These are phyloP conservation scores for Nephrotoma flavescens DNA, from an alignment of 2,888 invertebrate genomes.

Conservation along the genomic window DNA sequence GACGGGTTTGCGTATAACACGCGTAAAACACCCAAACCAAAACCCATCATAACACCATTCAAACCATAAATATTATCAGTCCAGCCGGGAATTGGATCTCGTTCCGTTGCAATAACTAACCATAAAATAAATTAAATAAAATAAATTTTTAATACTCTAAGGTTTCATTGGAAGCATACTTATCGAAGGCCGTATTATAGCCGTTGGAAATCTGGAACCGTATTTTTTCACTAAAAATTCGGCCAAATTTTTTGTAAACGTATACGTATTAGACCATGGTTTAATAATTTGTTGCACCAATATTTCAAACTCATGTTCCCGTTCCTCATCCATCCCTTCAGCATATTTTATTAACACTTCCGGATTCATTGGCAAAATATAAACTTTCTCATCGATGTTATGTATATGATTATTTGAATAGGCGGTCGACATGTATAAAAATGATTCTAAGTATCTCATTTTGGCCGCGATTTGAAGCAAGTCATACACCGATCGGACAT, in stretches of 20 bases:
- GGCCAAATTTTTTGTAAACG: conserved; percentile 17
- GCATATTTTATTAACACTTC: conserved; percentile 15
- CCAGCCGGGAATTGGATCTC: conserved; percentile 19
- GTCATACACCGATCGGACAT: conserved; percentile 19
- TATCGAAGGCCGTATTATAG: conserved; percentile 17
- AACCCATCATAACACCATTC: conserved; percentile 16
- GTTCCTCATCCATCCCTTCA: conserved; percentile 10
- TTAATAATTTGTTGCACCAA: conserved; percentile 15
- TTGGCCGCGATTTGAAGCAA: conserved; percentile 13
- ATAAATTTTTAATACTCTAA: not conserved
- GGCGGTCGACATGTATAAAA: conserved; percentile 20
- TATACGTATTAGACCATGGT: conserved; percentile 20
- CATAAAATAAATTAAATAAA: not conserved
- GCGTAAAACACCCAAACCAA: conserved; percentile 16
- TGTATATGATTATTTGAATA: conserved; percentile 13
- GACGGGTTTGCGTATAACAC: conserved; percentile 9
- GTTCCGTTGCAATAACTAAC: conserved; percentile 16
- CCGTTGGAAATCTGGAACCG: conserved; percentile 13
- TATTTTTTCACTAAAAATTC: conserved; percentile 17
- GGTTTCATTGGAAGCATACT: not conserved
- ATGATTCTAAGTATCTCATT: conserved; percentile 16
- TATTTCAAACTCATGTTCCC: conserved; percentile 9
- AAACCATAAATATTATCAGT: conserved; percentile 16
- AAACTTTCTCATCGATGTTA: conserved; percentile 17
- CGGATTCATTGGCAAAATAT: conserved; percentile 16